Evolutionary conservation across 2,113 vertebrate genomes (phyloP).

Genomic region (Rhizomys pruinosus): DNA sequence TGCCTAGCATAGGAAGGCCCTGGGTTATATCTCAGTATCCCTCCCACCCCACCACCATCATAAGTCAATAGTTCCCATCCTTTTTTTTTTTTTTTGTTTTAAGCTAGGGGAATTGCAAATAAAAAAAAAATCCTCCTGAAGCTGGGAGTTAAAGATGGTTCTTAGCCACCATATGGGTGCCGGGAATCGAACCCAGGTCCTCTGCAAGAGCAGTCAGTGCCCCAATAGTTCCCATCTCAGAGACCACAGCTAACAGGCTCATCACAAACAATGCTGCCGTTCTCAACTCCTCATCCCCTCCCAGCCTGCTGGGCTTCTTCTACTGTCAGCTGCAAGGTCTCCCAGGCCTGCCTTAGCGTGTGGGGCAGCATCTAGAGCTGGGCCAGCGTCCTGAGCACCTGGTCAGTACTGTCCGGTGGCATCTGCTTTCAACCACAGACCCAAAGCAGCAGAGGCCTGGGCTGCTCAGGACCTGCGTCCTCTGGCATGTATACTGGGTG

Average conservation of each 20-base stretch:
- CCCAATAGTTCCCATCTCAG: neutral
- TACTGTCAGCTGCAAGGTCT: neutral
- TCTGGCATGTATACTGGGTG: no score
- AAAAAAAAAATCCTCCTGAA: no score
- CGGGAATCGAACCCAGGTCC: no score
- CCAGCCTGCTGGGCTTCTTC: neutral
- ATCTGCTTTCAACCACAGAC: neutral
- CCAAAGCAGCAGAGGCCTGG: neutral
- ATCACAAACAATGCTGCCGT: neutral
- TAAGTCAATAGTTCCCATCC: neutral
- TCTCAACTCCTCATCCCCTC: neutral
- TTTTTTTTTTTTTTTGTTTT: no score
- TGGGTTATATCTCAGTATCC: neutral
- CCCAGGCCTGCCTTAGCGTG: neutral
- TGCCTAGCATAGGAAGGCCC: no score
- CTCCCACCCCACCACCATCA: no score
- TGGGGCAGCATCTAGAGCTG: accelerated
- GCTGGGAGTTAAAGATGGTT: no score
- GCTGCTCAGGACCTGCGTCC: no score
- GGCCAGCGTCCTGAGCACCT: neutral
- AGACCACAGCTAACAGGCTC: neutral
- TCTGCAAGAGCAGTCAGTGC: no score
- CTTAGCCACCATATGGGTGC: no score
- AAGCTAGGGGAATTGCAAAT: no score
- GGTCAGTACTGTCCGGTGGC: accelerated